Evolutionary conservation across 2,113 vertebrate species (phyloP).

Genomic region (Tyrannus savana): DNA sequence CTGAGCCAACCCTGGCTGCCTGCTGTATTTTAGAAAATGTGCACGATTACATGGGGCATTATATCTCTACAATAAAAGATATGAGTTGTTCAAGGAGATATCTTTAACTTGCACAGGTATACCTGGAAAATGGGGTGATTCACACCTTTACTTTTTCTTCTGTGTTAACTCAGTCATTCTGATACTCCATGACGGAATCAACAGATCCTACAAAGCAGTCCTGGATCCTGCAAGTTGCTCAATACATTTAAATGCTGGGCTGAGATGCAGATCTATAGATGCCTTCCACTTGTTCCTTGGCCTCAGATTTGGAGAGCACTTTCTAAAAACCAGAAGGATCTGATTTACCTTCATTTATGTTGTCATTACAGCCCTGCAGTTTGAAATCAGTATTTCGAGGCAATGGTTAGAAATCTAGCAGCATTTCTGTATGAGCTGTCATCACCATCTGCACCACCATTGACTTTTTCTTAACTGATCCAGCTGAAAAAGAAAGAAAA

Average conservation of each 20-base stretch:
- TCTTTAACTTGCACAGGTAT: neutral
- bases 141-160: neutral
- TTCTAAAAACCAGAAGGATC: neutral
- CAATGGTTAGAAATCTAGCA: conserved; percentile 1
- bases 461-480: neutral
- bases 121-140: neutral
- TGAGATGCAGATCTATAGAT: neutral
- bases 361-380: neutral
- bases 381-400: neutral
- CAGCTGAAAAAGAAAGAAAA: neutral
- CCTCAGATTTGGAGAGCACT: neutral
- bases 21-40: neutral
- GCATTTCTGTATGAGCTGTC: conserved; percentile 20
- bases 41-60: fast-evolving
- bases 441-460: neutral
- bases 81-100: neutral
- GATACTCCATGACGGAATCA: neutral
- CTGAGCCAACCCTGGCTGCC: neutral
- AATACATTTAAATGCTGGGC: neutral
- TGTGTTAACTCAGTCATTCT: neutral
- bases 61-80: neutral
- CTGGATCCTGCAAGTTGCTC: neutral
- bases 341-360: conserved; percentile 17
- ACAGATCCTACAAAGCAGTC: neutral
- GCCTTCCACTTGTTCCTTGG: neutral